Evolutionary conservation across 64 coral and sea anemone species (phyloP).

Genomic region (Astreopora myriophthalma): DNA sequence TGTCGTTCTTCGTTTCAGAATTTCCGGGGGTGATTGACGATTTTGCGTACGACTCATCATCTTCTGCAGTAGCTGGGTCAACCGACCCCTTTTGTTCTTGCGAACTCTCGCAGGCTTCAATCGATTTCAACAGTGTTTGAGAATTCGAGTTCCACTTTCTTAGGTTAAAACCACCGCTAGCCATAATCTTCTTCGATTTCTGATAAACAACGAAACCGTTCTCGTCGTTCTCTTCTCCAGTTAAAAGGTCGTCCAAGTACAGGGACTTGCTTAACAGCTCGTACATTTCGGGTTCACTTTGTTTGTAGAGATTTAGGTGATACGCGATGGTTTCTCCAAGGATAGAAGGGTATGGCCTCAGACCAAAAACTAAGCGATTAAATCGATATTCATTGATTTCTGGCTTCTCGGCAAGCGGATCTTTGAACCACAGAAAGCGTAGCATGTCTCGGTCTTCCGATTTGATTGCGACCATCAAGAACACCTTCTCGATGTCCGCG

Average conservation of each 20-base stretch:
- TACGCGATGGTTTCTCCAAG: background rate
- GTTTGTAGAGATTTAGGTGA: background rate
- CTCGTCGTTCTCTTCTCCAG: constrained; percentile 13
- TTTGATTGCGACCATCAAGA: constrained; percentile 38
- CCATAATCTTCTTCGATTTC: constrained; percentile 11
- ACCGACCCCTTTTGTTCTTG: background rate
- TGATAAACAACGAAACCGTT: background rate
- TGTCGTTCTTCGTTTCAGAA: background rate
- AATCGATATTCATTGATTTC: too few relatives aligned
- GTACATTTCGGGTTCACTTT: background rate
- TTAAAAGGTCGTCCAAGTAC: constrained; percentile 42
- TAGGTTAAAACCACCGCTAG: constrained; percentile 9
- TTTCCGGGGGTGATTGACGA: constrained; percentile 27
- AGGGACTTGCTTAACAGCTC: background rate
- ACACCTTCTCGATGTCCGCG: constrained; percentile 56
- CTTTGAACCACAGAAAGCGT: too few relatives aligned
- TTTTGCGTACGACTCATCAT: constrained; percentile 64
- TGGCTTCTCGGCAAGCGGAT: too few relatives aligned
- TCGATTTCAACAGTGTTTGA: background rate
- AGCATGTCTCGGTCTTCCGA: too few relatives aligned
- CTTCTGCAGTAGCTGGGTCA: constrained; percentile 10
- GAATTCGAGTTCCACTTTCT: constrained; percentile 43
- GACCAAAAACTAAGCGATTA: too few relatives aligned
- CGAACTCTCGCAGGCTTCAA: background rate
- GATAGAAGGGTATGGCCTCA: background rate